Evolutionary conservation across 2,888 invertebrate species (phyloP).

Genomic region (Trachelus stipa): DNA sequence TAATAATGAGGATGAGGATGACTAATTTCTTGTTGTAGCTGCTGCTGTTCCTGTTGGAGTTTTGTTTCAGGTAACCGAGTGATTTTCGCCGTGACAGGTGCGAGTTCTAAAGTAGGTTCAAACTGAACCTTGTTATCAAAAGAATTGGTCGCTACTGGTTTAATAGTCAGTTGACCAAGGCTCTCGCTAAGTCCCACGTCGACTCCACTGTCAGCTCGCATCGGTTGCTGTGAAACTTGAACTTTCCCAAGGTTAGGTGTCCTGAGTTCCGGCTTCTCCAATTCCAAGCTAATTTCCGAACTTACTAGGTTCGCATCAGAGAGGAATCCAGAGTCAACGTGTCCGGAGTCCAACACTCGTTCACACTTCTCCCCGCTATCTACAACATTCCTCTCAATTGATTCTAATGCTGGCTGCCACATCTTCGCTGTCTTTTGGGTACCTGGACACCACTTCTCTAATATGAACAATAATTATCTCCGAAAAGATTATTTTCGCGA

Average conservation of each 20-base stretch:
- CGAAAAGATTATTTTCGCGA: no score
- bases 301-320: conserved; percentile 47
- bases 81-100: conserved; percentile 35
- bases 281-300: conserved; percentile 31
- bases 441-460: background rate
- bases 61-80: background rate
- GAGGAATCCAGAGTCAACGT: conserved; percentile 57
- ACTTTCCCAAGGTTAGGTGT: background rate
- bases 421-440: conserved; percentile 24
- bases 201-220: conserved; percentile 77
- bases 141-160: conserved; percentile 61
- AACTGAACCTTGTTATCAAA: conserved; percentile 39
- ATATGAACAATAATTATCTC: background rate
- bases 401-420: conserved; percentile 32
- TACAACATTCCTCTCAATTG: conserved; percentile 41
- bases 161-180: conserved; percentile 72
- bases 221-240: conserved; percentile 46
- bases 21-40: conserved; percentile 28
- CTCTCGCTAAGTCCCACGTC: conserved; percentile 73
- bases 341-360: conserved; percentile 38
- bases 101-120: conserved; percentile 43
- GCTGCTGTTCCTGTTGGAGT: conserved; percentile 5
- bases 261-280: background rate
- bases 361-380: conserved; percentile 33
- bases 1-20: background rate